Evolutionary conservation across 2,888 invertebrate species (phyloP).

Genomic region (Drosophila nr. perissopoda): DNA sequence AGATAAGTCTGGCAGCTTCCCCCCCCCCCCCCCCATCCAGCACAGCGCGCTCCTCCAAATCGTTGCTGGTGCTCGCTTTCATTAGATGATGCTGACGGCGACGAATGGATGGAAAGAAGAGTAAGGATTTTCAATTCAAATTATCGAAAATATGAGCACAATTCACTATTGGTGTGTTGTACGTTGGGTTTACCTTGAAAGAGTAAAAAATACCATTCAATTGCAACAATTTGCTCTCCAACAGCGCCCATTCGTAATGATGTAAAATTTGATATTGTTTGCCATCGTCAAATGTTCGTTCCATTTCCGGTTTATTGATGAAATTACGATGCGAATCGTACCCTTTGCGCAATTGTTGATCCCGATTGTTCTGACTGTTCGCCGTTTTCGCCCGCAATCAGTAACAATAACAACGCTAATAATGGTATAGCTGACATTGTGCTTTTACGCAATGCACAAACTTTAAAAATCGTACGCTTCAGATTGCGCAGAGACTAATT

Average conservation of each 20-base stretch:
- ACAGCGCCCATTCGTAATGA: slow-evolving; percentile 88
- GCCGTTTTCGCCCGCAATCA: slow-evolving; percentile 48
- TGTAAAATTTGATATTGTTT: slow-evolving; percentile 81
- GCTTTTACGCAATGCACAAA: slow-evolving; percentile 7
- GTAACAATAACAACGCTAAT: slow-evolving; percentile 15
- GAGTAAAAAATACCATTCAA: slow-evolving; percentile 89
- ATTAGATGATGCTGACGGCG: too few species aligned
- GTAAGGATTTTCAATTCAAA: not conserved
- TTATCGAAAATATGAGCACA: not conserved
- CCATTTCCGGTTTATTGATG: slow-evolving; percentile 61
- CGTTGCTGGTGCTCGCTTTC: too few species aligned
- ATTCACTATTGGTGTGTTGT: not conserved
- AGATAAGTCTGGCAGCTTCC: slow-evolving; percentile 10
- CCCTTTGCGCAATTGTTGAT: slow-evolving; percentile 80
- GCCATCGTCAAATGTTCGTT: slow-evolving; percentile 56
- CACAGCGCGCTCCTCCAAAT: too few species aligned
- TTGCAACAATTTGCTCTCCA: slow-evolving; percentile 87
- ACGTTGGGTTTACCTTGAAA: slow-evolving; percentile 87
- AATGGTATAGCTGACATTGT: slow-evolving; percentile 20
- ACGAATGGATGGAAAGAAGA: not conserved
- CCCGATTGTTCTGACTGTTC: slow-evolving; percentile 67
- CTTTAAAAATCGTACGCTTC: not conserved
- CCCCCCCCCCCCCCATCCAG: not conserved
- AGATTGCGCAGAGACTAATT: too few species aligned
- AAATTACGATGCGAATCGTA: slow-evolving; percentile 82